Percentiles rank a stretch among this genome's conserved stretches.
These are phyloP conservation scores for Chloroceryle aenea DNA, from an alignment of 2,113 vertebrate species.

Conservation along the genomic window DNA sequence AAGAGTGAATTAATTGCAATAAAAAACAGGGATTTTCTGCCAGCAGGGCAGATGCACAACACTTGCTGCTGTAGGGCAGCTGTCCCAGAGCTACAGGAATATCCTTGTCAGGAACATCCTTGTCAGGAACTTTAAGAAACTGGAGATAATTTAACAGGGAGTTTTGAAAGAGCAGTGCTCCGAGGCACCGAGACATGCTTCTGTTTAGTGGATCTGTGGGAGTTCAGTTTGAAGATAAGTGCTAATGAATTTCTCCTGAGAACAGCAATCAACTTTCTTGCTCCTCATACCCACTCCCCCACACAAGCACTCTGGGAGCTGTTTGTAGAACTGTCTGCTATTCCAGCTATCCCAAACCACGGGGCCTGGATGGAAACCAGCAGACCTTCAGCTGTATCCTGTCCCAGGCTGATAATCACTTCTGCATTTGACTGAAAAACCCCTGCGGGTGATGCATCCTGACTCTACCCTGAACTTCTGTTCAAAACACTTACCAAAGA, in stretches of 20 bases:
- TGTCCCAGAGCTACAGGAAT: not conserved
- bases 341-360: not conserved
- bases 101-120: fast-evolving
- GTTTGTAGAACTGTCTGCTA: not conserved
- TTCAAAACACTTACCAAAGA: not conserved
- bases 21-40: not conserved
- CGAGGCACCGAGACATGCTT: not conserved
- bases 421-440: not conserved
- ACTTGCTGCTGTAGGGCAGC: not conserved
- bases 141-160: not conserved
- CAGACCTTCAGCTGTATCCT: not conserved
- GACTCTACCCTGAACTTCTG: not conserved
- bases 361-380: conserved; percentile 41
- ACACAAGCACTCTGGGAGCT: not conserved
- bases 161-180: not conserved
- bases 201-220: not conserved
- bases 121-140: not conserved
- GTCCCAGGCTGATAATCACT: not conserved
- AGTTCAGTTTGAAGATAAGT: not conserved
- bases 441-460: not conserved
- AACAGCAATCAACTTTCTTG: not conserved
- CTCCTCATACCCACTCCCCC: not conserved
- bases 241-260: not conserved
- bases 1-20: no score
- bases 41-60: not conserved